Evolutionary conservation across 2,113 vertebrate species (phyloP).

Genomic region (Oceanodroma tethys): DNA sequence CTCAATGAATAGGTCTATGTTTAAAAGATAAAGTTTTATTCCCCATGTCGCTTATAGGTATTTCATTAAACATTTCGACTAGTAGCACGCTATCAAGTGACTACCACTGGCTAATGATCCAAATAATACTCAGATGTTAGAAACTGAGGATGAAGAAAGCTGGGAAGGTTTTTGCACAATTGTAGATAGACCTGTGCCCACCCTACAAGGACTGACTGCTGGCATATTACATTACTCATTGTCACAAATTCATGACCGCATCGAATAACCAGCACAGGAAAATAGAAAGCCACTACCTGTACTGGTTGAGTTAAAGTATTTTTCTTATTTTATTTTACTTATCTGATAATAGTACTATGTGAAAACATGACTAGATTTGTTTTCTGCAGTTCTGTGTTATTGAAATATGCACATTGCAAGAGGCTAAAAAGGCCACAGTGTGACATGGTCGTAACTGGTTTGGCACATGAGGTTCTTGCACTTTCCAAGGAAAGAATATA

Average conservation of each 20-base stretch:
- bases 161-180: neutral
- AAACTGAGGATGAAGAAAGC: neutral
- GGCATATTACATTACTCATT: neutral
- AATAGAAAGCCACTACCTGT: neutral
- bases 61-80: neutral
- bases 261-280: neutral
- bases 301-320: neutral
- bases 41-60: neutral
- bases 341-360: neutral
- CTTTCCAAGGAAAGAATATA: neutral
- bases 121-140: neutral
- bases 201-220: neutral
- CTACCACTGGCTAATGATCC: neutral
- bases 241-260: neutral
- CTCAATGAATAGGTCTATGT: neutral
- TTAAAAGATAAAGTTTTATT: neutral
- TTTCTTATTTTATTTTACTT: neutral
- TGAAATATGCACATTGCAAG: neutral
- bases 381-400: neutral
- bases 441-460: neutral
- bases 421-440: neutral
- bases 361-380: neutral
- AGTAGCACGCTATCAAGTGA: neutral
- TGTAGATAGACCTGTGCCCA: neutral
- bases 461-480: neutral